Evolutionary conservation across 2,113 vertebrate species (phyloP), one percentile per base, ranked within the genome.

Genomic region (Coracopsis vasa): DNA sequence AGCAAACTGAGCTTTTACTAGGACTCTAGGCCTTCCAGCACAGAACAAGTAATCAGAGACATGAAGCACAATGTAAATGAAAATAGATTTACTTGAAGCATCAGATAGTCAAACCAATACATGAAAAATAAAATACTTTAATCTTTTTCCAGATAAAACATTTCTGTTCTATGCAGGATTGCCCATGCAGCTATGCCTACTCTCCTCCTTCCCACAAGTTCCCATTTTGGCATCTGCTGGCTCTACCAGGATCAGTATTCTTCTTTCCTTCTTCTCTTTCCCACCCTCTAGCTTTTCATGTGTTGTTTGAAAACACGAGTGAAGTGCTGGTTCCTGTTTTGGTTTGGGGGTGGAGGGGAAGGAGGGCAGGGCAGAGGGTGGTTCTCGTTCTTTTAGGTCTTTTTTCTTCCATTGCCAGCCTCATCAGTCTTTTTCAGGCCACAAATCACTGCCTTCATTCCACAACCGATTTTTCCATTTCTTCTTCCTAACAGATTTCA

Each of bases 391-490:
- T 80, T 51, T 23, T 42, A 25, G 5, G 0, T 29, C 58, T 51
- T 45, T 91, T 91, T 88, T 9, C 7, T 79, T 75, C 35, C 33
- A 39, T 21, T 56, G 66, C 41, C 66, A 80, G 56, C 19, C 16
- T 88, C 66, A 41, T 72, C 53, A 60, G 13, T 82, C 58, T 88
- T 93, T 87, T 85, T 31, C 44, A 90, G 41, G 28, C 92, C 82
- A 90, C 92, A 93, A 90, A 88, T 90, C 71, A 61, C 88, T 75
- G 85, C 88, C 53, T 92, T 53, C 41, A 18, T 93, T 86, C 81
- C 48, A n/a, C 58, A 77, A 53, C 31, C 60, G 27, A 31, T 67
- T 81, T 65, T 81, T 51, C 41, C 45, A 19, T 83, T 90, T 77
- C 41, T 75, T 79, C 78, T 90, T 88, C 56, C 29, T 41, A 82